These are phyloP conservation scores for Amyelois transitella DNA, from an alignment of 1,140 invertebrate genomes.

Conservation along the genomic window DNA sequence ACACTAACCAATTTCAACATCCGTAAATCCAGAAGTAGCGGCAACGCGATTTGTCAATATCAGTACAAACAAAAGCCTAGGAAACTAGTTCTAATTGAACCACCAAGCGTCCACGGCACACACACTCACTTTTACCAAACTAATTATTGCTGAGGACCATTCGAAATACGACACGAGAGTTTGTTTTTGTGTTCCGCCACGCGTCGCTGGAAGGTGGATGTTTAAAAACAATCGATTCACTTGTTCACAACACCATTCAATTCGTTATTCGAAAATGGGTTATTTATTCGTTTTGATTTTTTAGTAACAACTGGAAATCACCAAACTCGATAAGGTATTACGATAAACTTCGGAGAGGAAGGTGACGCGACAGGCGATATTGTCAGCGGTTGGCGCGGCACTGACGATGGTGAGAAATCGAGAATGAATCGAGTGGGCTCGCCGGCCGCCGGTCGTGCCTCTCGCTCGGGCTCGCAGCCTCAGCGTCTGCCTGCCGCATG, in stretches of 20 bases:
- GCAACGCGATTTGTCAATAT: constrained; percentile 28
- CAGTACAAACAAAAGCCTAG: constrained; percentile 42
- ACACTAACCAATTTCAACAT: constrained; percentile 69
- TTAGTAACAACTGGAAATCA: constrained; percentile 24
- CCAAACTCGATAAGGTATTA: constrained; percentile 31
- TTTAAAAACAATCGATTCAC: constrained; percentile 38
- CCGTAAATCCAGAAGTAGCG: constrained; percentile 28
- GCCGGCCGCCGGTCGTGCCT: constrained; percentile 28
- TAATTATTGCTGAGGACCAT: constrained; percentile 54
- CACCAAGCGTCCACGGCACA: constrained; percentile 60
- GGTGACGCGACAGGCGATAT: constrained; percentile 29
- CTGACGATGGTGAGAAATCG: constrained; percentile 46
- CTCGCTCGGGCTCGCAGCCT: constrained; percentile 40
- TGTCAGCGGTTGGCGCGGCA: constrained; percentile 52
- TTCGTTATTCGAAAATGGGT: constrained; percentile 50
- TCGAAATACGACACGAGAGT: constrained; percentile 54
- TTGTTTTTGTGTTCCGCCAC: constrained; percentile 52
- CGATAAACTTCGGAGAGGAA: constrained; percentile 20
- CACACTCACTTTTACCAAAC: constrained; percentile 69
- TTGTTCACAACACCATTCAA: constrained; percentile 53
- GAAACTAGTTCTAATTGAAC: constrained; percentile 55
- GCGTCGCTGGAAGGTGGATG: constrained; percentile 32
- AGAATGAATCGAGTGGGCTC: constrained; percentile 41
- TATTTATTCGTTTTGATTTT: constrained; percentile 24
- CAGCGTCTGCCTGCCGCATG: not conserved